These are phyloP conservation scores for Phymatocera aterrima DNA, from an alignment of 2,888 invertebrate species.

Conservation along the genomic window DNA sequence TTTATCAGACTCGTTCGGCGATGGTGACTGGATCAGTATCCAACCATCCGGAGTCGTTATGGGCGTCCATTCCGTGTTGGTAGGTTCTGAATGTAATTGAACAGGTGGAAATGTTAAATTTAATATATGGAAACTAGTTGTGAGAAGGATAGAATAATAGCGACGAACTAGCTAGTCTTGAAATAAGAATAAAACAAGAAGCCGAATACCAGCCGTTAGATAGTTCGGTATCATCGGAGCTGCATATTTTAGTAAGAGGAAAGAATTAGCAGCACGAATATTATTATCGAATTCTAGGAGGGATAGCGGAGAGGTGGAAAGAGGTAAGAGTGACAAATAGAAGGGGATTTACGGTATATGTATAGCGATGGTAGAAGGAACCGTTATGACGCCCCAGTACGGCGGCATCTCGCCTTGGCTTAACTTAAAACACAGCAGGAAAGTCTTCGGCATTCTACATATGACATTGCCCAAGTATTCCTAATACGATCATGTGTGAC, in stretches of 20 bases:
- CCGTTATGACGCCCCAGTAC: constrained; percentile 62
- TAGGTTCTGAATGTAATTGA: constrained; percentile 71
- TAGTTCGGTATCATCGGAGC: neutral
- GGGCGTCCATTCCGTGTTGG: constrained; percentile 77
- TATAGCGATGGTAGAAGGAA: constrained; percentile 55
- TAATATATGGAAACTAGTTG: neutral
- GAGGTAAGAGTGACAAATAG: constrained; percentile 38
- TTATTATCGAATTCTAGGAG: constrained; percentile 26
- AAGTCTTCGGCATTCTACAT: constrained; percentile 51
- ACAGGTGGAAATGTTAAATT: neutral
- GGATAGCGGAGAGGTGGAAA: constrained; percentile 48
- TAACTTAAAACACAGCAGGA: constrained; percentile 7
- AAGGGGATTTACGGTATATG: constrained; percentile 56
- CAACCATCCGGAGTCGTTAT: constrained; percentile 82
- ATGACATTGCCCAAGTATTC: constrained; percentile 20
- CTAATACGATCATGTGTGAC: constrained; percentile 24
- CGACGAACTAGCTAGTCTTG: neutral
- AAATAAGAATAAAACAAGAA: neutral
- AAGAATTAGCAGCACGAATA: constrained; percentile 44
- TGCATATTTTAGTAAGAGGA: neutral
- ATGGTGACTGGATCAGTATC: constrained; percentile 77
- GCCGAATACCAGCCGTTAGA: neutral
- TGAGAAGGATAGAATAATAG: neutral
- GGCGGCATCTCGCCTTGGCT: constrained; percentile 56
- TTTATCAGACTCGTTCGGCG: constrained; percentile 34